These are phyloP conservation scores for Lordiphosa fenestrarum DNA, from an alignment of 2,888 invertebrate genomes.

Conservation along the genomic window DNA sequence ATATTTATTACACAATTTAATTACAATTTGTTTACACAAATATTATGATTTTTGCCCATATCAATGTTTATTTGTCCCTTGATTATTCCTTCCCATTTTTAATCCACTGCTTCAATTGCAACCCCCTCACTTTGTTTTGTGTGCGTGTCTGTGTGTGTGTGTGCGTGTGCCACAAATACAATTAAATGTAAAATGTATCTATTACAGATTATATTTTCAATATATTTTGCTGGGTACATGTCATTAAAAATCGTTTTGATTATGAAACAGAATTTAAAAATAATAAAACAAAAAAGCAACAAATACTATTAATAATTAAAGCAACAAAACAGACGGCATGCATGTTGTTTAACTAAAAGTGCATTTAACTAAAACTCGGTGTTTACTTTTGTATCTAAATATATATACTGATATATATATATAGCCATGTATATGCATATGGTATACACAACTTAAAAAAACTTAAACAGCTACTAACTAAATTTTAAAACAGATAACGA, in stretches of 20 bases:
- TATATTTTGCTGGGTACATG: conserved; percentile 70
- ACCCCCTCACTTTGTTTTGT: background rate
- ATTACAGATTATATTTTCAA: conserved; percentile 30
- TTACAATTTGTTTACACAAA: too few relatives aligned
- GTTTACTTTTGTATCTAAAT: conserved; percentile 38
- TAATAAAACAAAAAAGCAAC: conserved; percentile 19
- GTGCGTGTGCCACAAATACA: conserved; percentile 4
- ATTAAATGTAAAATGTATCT: conserved; percentile 27
- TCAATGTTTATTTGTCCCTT: too few relatives aligned
- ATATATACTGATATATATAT: conserved; percentile 27
- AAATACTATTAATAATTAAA: conserved; percentile 24
- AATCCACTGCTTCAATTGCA: too few relatives aligned
- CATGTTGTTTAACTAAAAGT: conserved; percentile 43
- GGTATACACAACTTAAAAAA: conserved; percentile 34
- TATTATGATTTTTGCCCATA: too few relatives aligned
- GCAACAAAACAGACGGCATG: conserved; percentile 30
- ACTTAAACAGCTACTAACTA: conserved; percentile 30
- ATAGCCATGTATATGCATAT: conserved; percentile 29
- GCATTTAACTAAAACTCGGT: conserved; percentile 51
- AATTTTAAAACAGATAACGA: conserved; percentile 16
- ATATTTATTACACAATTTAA: too few relatives aligned
- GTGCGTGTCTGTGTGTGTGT: conserved; percentile 8
- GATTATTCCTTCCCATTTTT: too few relatives aligned
- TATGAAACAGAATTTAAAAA: conserved; percentile 30
- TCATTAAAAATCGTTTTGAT: conserved; percentile 48